These are phyloP conservation scores for Sinhomidia bicolor DNA, from an alignment of 2,888 invertebrate species.

Conservation along the genomic window DNA sequence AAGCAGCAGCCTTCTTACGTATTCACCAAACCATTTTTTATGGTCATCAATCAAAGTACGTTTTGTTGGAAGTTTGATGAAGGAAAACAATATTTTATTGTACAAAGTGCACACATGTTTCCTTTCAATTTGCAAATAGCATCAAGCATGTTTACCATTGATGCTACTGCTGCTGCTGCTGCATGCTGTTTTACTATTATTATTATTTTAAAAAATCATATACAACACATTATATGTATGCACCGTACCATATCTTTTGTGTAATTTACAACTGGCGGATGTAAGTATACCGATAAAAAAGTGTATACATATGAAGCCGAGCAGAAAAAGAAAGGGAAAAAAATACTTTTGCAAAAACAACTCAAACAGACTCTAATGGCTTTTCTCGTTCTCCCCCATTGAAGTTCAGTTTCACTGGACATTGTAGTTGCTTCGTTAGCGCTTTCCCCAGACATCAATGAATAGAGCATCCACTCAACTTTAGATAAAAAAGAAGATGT, in stretches of 20 bases:
- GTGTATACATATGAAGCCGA: too few relatives aligned
- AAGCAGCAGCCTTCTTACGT: too few relatives aligned
- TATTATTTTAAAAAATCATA: not conserved
- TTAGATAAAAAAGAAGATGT: not conserved
- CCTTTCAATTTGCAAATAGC: not conserved
- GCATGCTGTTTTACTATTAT: not conserved
- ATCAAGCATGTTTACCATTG: too few relatives aligned
- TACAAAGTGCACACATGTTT: not conserved
- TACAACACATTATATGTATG: not conserved
- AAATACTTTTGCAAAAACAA: not conserved
- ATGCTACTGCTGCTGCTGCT: too few relatives aligned
- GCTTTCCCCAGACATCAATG: slow-evolving; percentile 19
- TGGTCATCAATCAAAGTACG: not conserved
- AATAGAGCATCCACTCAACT: not conserved
- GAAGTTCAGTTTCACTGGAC: slow-evolving; percentile 44
- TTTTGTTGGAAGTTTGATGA: not conserved
- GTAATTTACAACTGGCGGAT: not conserved
- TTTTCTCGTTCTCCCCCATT: slow-evolving; percentile 41
- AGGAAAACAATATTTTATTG: not conserved
- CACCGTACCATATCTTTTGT: not conserved
- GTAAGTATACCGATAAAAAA: not conserved
- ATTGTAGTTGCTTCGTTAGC: slow-evolving; percentile 54
- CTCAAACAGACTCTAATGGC: slow-evolving; percentile 53
- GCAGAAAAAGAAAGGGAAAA: too few relatives aligned
- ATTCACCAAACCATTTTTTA: too few relatives aligned